Conservation (phyloP, 2,888 invertebrate genomes). For the Scelioninae gen. 1 region DNA sequence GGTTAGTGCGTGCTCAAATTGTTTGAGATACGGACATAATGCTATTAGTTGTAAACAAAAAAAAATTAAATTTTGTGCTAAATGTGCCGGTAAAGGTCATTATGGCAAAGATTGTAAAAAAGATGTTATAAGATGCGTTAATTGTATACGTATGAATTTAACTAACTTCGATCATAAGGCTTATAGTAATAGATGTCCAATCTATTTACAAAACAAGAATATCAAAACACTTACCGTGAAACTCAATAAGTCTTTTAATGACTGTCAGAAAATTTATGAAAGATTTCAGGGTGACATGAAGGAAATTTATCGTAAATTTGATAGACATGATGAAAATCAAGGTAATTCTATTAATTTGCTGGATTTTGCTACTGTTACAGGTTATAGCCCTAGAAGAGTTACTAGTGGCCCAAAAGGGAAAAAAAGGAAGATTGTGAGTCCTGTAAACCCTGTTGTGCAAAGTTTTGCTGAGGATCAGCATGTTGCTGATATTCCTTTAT, state of each 20-base stretch:
- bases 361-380: background rate
- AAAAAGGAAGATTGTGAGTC: background rate
- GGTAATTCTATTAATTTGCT: background rate
- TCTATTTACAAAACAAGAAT: too few species aligned
- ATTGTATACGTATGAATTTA: background rate
- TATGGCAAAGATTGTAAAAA: slow-evolving; percentile 2
- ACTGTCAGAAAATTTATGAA: background rate
- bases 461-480: too few species aligned
- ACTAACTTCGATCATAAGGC: background rate
- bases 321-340: background rate
- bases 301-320: background rate
- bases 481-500: background rate
- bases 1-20: background rate
- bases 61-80: slow-evolving; percentile 1
- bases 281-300: background rate
- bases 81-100: slow-evolving; percentile 7
- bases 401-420: background rate
- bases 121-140: background rate
- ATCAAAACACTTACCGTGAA: background rate
- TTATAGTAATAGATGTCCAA: background rate
- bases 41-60: slow-evolving; percentile 4
- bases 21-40: background rate
- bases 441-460: too few species aligned
- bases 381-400: background rate
- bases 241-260: background rate